Percentiles rank a stretch among this genome's conserved stretches.
Conservation (phyloP, 2,888 invertebrate genomes). For the Leptothorax acervorum region DNA sequence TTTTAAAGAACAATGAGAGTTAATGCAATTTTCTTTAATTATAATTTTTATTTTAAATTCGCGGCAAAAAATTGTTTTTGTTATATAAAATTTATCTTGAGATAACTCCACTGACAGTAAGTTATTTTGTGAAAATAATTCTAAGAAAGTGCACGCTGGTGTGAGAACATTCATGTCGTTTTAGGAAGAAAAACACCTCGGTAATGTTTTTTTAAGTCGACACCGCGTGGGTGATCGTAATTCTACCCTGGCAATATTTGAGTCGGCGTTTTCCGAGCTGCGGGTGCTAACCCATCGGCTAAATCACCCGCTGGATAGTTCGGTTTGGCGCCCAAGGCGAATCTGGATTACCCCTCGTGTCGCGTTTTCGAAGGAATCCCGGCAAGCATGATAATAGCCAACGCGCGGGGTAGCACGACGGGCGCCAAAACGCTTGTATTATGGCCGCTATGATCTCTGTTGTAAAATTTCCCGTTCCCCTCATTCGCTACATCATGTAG, state of each 20-base stretch:
- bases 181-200: not conserved
- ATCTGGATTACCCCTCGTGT: slow-evolving; percentile 62
- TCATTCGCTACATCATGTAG: slow-evolving; percentile 29
- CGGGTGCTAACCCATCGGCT: slow-evolving; percentile 48
- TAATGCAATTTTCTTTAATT: not conserved
- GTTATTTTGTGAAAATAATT: not conserved
- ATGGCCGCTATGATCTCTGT: slow-evolving; percentile 65
- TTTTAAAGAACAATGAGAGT: too few species aligned
- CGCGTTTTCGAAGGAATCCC: slow-evolving; percentile 27
- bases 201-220: slow-evolving; percentile 19
- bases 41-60: not conserved
- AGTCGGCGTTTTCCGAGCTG: slow-evolving; percentile 65
- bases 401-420: slow-evolving; percentile 1
- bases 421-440: slow-evolving; percentile 58
- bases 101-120: not conserved
- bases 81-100: not conserved
- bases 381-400: slow-evolving; percentile 9
- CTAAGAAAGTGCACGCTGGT: not conserved
- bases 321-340: slow-evolving; percentile 62
- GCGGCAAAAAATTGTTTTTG: not conserved
- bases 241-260: slow-evolving; percentile 67
- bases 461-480: slow-evolving; percentile 56
- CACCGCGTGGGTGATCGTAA: slow-evolving; percentile 56
- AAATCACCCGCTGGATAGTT: slow-evolving; percentile 43
- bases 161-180: not conserved